Evolutionary conservation across 2,888 invertebrate genomes (phyloP), one percentile per base, ranked within the genome.

Genomic region (Pammene aurita): DNA sequence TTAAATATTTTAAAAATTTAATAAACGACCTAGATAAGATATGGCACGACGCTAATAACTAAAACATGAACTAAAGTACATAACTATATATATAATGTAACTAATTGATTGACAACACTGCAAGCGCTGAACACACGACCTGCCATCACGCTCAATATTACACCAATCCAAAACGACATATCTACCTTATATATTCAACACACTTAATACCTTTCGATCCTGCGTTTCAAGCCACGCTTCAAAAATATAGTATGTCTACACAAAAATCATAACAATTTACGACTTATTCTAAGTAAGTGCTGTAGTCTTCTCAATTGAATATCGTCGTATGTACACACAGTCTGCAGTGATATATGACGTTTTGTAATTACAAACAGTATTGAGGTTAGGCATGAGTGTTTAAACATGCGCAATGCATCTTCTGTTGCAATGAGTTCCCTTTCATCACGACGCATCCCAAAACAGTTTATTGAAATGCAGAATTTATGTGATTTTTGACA

Each of bases 361-460:
- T 44, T 58, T 42, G 18, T 9, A 13, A 41, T n/a, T 10, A 16
- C 1, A 7, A n/a, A 7, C 11, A 11, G 5, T 62, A 52, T 62
- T 38, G 62, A 41, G 50, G 62, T 0, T 34, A 61, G n/a, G 11
- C 61, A 62, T 52, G 62, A 62, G 48, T 61, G 56, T 56, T 56
- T 16, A 14, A 4, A 10, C 11, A 38, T n/a, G 26, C 62, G 18
- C 62, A 60, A 46, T 34, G 26, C 34, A 38, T 16, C 14, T 16
- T 35, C 48, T 61, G 62, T 62, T 26, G 62, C 52, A 62, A 62
- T 4, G 16, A 62, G 62, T 50, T 62, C 58, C 58, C n/a, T 34
- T 50, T 18, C 2, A 38, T 38, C 62, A 62, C 62, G 62, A 62
- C 13, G 18, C 10, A 14, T 44, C n/a, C 14, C n/a, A 16, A 56